A percentile compares a stretch with the other conserved stretches of the same genome.
Conservation (phyloP, 2,888 invertebrate species). For the Leptopilina drosophilae region DNA sequence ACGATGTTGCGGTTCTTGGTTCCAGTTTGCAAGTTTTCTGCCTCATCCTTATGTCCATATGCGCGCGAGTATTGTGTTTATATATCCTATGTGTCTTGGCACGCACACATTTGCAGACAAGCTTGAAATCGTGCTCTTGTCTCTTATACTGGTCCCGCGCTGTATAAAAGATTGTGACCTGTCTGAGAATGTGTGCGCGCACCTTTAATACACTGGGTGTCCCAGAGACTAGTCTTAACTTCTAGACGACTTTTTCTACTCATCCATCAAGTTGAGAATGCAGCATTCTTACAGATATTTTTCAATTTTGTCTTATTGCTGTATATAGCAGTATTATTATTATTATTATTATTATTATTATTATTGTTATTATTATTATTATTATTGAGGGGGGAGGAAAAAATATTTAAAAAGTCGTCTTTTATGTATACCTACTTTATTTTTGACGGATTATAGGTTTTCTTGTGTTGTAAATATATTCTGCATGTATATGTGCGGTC, state of each 20-base stretch:
- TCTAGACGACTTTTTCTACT: slow-evolving; percentile 8
- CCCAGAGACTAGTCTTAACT: not conserved
- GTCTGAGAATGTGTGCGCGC: slow-evolving; percentile 4
- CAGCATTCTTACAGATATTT: not conserved
- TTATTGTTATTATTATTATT: too few relatives aligned
- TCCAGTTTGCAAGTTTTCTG: slow-evolving; percentile 12
- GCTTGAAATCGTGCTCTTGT: not conserved
- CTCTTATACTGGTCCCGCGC: not conserved
- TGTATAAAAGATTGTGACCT: slow-evolving; percentile 8
- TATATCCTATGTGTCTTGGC: not conserved
- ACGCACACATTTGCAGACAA: not conserved
- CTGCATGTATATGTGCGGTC: too few relatives aligned
- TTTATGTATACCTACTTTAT: too few relatives aligned
- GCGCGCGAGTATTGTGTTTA: not conserved
- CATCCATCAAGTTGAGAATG: slow-evolving; percentile 2
- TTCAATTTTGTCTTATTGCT: too few relatives aligned
- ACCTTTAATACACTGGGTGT: slow-evolving; percentile 16
- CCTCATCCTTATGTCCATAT: not conserved
- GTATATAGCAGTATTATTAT: too few relatives aligned
- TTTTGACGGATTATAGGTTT: too few relatives aligned
- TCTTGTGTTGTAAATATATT: too few relatives aligned
- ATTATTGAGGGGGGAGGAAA: too few relatives aligned
- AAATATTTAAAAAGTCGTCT: too few relatives aligned
- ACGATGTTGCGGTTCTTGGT: slow-evolving; percentile 49
- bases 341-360: too few relatives aligned